Base-by-base conservation (phyloP, 2,113 vertebrate genomes). In the Ctenodactylus gundi region DNA sequence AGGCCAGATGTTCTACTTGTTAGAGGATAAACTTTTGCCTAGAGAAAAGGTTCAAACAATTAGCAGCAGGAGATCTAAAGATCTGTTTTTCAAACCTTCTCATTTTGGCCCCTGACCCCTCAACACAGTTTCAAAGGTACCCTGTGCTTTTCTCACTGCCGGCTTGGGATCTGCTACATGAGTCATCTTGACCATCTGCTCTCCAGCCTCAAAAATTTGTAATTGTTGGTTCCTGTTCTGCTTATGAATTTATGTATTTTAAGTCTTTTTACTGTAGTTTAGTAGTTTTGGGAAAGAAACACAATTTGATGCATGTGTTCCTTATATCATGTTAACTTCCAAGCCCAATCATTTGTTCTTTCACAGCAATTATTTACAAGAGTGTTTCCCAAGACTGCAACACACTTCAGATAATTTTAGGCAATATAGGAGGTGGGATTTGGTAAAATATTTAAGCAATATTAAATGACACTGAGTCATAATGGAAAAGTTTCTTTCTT, bases 221-320 rank as follows among this genome's bases (percentile, higher is more conserved):
- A 90, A 85, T 81, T 92, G 18, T 75, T 89, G 75, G 70, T 73
- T 76, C 64, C 41, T 68, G 53, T 88, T 41, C 60, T 91, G 8
- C 57, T 86, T 90, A 89, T 41, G 41, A 51, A 93, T 93, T 88
- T 88, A 75, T 65, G 29, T 91, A 73, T 96, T 85, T 94, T 82
- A 82, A 93, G 51, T 70, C 14, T 13, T 85, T 82, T 92, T 58
- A 51, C 44, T 57, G 1, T 25, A 92, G 34, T 80, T 90, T 72
- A 92, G 72, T n/a, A 96, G 83, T 88, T 92, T 78, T 58, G 51
- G 51, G 58, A 75, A 92, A 95, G 34, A 41, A 93, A 96, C 62
- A 96, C 91, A 77, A 94, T 62, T 49, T 75, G 67, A 93, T 83
- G 46, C 9, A 20, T 82, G 64, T 94, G 60, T 93, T 93, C 62